Base-by-base conservation (phyloP, 2,797 vertebrate genomes). In the Coranthus polyacanthus region DNA sequence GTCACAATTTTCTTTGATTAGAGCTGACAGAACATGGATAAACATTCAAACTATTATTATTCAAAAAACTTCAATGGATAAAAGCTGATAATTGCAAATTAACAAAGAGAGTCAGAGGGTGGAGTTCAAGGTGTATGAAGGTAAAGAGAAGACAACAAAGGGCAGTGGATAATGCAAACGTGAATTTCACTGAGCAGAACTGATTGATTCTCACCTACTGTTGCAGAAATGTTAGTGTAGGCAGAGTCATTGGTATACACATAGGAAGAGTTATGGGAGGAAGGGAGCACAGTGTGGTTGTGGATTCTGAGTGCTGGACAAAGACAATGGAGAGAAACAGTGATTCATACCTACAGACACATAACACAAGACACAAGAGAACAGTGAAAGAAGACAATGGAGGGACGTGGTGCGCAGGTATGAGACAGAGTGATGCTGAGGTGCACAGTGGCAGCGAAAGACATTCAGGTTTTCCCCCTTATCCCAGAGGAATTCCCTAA, bases 161-260 rank as follows among this genome's bases (percentile, higher is more conserved):
- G 46, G 69, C 60, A 53, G 69, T 51, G 65, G 59, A 60, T 82
- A 80, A 72, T 66, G 75, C 50, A 80, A 51, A 20, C 44, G 59
- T 73, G 47, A 79, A 72, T 68, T 54, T 74, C 49, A 85, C 80
- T 63, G 74, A 84, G 72, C 52, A 43, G 20, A 63, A 82, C 67
- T 64, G 52, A 26, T 5, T 24, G 67, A 76, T 93, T 88, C 98
- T 99, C 97, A 99, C 98, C 98, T 97, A 99, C 96, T 71, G 96
- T 96, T 75, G 97, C 96, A 89, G 97, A 98, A 95, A 95, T 94
- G 93, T 98, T 98, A 96, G 98, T 96, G 96, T 97, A 98, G 95
- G 96, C 95, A 94, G 98, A 98, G 91, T 96, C 97, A 96, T 96
- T 98, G 96, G 96, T 94, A 95, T 95, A 95, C 92, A 96, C 96